Evolutionary conservation across 1,140 invertebrate species (phyloP), one percentile per base, ranked within the genome.

Genomic region (Ooceraea biroi): DNA sequence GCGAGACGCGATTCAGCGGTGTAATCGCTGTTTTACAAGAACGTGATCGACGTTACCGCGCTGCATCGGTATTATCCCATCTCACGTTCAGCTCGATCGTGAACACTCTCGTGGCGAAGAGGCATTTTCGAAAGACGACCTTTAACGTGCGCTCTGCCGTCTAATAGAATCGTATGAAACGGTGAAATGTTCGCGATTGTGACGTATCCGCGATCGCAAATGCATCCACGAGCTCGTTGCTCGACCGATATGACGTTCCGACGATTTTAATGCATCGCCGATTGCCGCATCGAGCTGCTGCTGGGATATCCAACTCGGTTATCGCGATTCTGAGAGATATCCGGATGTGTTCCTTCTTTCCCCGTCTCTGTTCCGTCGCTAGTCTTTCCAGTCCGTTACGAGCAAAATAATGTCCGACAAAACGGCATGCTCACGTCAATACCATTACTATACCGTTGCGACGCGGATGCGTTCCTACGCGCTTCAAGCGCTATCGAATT

Each of bases 201-300:
- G 10, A 58, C 52, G 25, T 46, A 57, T 68, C 46, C n/a, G 10
- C 14, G 25, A 44, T 27, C 14, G 82, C 27, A 72, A 80, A 84
- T 78, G 66, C 73, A 84, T 80, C 58, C 50, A 36, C 82, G 83
- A 84, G 86, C 86, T 83, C 61, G 36, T 46, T 52, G 36, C 65
- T 83, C 52, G 55, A 14, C 36, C 84, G 83, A 88, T 85, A 61
- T 72, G 52, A 22, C 74, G 41, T 87, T 76, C 60, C 82, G 71
- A 85, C 68, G 86, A 88, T 88, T 88, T 88, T 88, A 88, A 88
- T 88, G 83, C 83, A 85, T 46, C 86, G 52, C 17, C 83, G 87
- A 88, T 88, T 80, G 77, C 66, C 61, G 25, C 10, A 10, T 0
- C 30, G 66, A 36, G 27, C 30, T 17, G 7, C n/a, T 36, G 22